Base-by-base conservation (phyloP, 2,888 invertebrate genomes). In the Polyommatus icarus region DNA sequence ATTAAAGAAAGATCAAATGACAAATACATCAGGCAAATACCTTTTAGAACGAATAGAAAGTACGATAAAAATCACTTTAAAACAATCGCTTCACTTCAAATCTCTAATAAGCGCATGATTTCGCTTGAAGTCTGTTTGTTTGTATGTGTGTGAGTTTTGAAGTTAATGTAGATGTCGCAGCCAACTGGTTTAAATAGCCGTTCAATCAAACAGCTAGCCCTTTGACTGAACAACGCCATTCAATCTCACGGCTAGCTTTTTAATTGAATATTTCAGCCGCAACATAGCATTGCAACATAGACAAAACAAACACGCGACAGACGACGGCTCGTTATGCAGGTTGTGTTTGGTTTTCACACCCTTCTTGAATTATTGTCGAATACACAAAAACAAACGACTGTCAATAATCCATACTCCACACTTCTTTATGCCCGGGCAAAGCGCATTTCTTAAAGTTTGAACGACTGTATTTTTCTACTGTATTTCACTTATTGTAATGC, bases 241-340 rank as follows among this genome's bases (percentile, higher is more conserved):
- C n/a, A n/a, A n/a, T n/a, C n/a, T n/a, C n/a, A n/a, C n/a, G n/a
- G n/a, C n/a, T n/a, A n/a, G n/a, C n/a, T n/a, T n/a, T n/a, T n/a
- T n/a, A n/a, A n/a, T n/a, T n/a, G n/a, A n/a, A n/a, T n/a, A n/a
- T n/a, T n/a, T n/a, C n/a, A n/a, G n/a, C n/a, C n/a, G n/a, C n/a
- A n/a, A n/a, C n/a, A n/a, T n/a, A n/a, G n/a, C n/a, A n/a, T n/a
- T n/a, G n/a, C n/a, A n/a, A n/a, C n/a, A n/a, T n/a, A n/a, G 54
- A 46, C 71, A 77, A 75, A 80, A 78, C 29, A 76, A 76, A 77
- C 57, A 76, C 54, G n/a, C 46, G 72, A 76, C 46, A 57, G 73
- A 78, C 80, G 67, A 54, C 77, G 76, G 75, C 79, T 81, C 81
- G 80, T 81, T 81, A 78, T 76, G 77, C 72, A 54, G 59, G 78